Evolutionary conservation across 2,113 vertebrate species (phyloP).

Genomic region (Aythya baeri): DNA sequence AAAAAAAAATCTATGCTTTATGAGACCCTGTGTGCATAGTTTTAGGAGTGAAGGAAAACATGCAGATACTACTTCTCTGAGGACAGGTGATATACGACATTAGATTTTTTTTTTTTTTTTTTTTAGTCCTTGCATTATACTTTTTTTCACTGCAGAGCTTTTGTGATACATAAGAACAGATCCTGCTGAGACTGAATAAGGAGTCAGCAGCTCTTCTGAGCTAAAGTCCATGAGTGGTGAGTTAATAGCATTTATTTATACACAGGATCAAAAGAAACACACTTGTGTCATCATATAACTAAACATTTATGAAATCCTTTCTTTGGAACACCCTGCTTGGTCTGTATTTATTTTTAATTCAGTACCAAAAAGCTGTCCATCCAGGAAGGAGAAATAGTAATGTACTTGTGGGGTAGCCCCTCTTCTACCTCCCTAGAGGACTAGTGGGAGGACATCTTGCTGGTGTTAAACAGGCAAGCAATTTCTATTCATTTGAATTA

Average conservation of each 20-base stretch:
- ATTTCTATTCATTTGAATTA: slow-evolving; percentile 3
- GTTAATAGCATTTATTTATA: slow-evolving; percentile 35
- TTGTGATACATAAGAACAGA: background rate
- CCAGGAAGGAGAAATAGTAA: background rate
- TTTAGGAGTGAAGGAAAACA: background rate
- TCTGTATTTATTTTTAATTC: background rate
- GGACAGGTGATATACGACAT: background rate
- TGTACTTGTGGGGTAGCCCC: background rate
- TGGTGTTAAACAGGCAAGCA: slow-evolving; percentile 19
- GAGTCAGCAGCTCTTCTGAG: background rate
- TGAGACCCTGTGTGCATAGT: background rate
- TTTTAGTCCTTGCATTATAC: background rate
- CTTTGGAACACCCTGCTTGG: background rate
- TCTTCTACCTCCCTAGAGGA: background rate
- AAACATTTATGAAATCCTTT: background rate
- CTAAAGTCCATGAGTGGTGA: background rate
- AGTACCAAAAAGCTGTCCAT: background rate
- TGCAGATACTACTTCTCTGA: slow-evolving; percentile 12
- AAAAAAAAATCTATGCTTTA: background rate
- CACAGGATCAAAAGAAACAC: slow-evolving; percentile 15
- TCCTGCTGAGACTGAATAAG: slow-evolving; percentile 36
- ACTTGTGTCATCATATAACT: background rate
- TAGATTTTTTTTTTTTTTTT: background rate
- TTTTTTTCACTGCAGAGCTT: background rate
- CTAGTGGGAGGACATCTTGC: background rate